Percentiles rank a stretch among this genome's conserved stretches.
Conservation (phyloP, 2,797 vertebrate genomes). For the Melanogrammus aeglefinus region DNA sequence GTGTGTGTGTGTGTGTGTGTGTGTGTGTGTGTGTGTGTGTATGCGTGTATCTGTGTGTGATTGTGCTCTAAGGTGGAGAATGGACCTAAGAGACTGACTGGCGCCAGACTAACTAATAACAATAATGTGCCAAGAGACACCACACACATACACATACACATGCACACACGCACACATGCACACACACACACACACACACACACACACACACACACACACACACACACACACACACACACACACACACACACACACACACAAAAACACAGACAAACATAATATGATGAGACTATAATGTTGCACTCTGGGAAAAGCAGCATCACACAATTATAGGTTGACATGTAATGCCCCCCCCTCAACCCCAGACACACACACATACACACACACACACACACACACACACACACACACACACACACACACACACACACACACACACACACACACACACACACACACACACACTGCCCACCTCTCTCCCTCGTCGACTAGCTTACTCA, state of each 20-base stretch:
- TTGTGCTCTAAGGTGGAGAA: no score
- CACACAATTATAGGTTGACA: constrained; percentile 58
- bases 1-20: constrained; percentile 26
- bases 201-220: constrained; percentile 27
- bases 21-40: constrained; percentile 34
- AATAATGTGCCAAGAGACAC: no score
- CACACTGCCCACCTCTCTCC: constrained; percentile 37
- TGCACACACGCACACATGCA: neutral
- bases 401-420: constrained; percentile 33
- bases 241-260: constrained; percentile 27
- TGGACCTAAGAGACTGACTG: no score
- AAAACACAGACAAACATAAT: constrained; percentile 41
- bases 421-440: constrained; percentile 18
- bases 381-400: constrained; percentile 35
- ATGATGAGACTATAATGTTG: constrained; percentile 69
- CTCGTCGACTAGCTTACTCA: constrained; percentile 37
- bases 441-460: constrained; percentile 32
- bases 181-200: constrained; percentile 15
- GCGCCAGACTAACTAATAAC: no score
- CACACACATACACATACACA: no score
- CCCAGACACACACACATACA: constrained; percentile 16
- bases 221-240: constrained; percentile 10
- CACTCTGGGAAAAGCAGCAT: constrained; percentile 71
- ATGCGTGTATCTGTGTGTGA: no score
- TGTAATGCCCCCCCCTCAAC: constrained; percentile 24